Percentiles rank a stretch among this genome's conserved stretches.
Evolutionary conservation across 2,888 invertebrate species (phyloP).

Genomic region (Nudaria mundana): DNA sequence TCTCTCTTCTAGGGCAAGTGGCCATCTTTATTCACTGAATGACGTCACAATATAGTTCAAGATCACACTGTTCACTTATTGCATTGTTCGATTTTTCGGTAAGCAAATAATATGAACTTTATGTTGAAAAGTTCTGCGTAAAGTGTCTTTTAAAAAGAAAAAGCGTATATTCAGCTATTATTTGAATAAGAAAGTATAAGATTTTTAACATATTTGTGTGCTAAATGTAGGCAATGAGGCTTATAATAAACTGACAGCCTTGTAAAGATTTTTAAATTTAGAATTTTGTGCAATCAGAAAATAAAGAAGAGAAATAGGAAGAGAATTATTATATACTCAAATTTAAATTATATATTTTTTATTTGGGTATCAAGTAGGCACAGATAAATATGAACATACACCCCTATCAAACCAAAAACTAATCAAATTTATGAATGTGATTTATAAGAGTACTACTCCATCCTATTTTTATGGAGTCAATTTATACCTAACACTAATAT

Average conservation of each 20-base stretch:
- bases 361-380: too few species aligned
- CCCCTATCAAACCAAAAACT: too few species aligned
- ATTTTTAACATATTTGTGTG: neutral
- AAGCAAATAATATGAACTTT: conserved; percentile 20
- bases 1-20: conserved; percentile 65
- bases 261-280: too few species aligned
- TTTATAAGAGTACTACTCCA: too few species aligned
- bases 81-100: conserved; percentile 20
- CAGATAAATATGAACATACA: too few species aligned
- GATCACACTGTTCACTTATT: conserved; percentile 6
- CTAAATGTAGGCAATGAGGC: neutral
- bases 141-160: conserved; percentile 2
- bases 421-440: too few species aligned
- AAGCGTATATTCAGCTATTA: conserved; percentile 29
- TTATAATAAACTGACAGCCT: neutral
- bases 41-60: conserved; percentile 19
- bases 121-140: conserved; percentile 29
- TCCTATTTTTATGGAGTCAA: too few species aligned
- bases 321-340: too few species aligned
- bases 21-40: conserved; percentile 42
- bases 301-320: too few species aligned
- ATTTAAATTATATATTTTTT: too few species aligned
- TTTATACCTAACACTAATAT: too few species aligned
- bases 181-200: conserved; percentile 3
- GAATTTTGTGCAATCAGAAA: too few species aligned